Evolutionary conservation across 2,888 invertebrate species (phyloP).

Genomic region (Nyleta sp.): DNA sequence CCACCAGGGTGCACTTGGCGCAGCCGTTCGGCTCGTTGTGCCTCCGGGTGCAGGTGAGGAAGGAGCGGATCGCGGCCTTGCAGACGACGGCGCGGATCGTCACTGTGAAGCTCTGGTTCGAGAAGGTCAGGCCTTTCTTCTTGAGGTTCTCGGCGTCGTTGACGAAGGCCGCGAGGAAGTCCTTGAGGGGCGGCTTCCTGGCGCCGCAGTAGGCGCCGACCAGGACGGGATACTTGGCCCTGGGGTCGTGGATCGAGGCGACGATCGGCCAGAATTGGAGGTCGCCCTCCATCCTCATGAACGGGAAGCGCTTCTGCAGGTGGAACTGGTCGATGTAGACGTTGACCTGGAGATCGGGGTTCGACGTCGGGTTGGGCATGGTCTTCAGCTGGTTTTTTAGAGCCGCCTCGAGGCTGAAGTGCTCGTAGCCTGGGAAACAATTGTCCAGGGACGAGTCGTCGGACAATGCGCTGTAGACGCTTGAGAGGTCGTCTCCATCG

Average conservation of each 20-base stretch:
- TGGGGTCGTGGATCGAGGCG: neutral
- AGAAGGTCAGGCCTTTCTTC: too few species aligned
- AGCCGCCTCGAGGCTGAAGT: neutral
- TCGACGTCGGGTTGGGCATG: neutral
- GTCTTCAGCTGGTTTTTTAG: neutral
- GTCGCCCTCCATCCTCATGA: neutral
- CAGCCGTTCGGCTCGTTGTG: too few species aligned
- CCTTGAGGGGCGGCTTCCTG: too few species aligned
- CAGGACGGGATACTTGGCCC: neutral
- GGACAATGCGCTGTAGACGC: too few species aligned
- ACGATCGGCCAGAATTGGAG: neutral
- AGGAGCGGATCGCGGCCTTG: too few species aligned
- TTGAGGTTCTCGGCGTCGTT: too few species aligned
- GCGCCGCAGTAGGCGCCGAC: neutral
- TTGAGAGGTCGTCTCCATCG: too few species aligned
- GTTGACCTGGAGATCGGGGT: neutral
- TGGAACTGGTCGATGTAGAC: conserved; percentile 3
- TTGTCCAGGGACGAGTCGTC: neutral
- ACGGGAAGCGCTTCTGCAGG: neutral
- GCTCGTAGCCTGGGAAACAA: neutral
- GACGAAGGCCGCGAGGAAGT: too few species aligned
- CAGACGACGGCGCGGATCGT: too few species aligned
- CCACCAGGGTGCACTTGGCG: too few species aligned
- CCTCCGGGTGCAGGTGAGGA: too few species aligned
- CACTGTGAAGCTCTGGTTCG: too few species aligned